Percentiles rank a stretch among this genome's conserved stretches.
Conservation (phyloP, 2,113 vertebrate genomes). For the Takifugu bimaculatus region DNA sequence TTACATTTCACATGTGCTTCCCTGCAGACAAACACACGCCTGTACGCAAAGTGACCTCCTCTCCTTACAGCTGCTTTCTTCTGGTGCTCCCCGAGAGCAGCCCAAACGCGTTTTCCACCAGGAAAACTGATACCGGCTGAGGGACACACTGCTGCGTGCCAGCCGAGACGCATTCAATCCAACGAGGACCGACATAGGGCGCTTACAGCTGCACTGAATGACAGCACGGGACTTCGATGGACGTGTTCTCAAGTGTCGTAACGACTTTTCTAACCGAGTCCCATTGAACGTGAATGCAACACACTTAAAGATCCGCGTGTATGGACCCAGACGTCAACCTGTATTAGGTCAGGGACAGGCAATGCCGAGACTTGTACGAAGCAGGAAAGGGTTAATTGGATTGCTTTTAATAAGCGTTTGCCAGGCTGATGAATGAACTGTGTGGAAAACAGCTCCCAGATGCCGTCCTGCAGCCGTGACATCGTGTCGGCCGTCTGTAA, state of each 20-base stretch:
- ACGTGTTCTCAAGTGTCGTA: conserved; percentile 49
- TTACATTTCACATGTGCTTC: conserved; percentile 46
- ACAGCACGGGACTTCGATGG: conserved; percentile 46
- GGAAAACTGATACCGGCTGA: conserved; percentile 33
- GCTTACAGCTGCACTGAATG: conserved; percentile 56
- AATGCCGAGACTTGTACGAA: too few relatives aligned
- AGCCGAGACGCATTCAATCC: conserved; percentile 43
- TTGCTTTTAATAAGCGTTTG: too few relatives aligned
- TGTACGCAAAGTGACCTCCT: background rate
- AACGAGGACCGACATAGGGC: conserved; percentile 57
- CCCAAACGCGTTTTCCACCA: conserved; percentile 41
- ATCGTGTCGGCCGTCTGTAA: too few relatives aligned
- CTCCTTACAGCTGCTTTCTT: conserved; percentile 28
- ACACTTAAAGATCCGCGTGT: conserved; percentile 43
- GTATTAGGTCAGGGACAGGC: too few relatives aligned
- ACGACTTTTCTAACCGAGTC: conserved; percentile 31
- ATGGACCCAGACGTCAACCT: conserved; percentile 12
- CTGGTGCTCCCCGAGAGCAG: conserved; percentile 39
- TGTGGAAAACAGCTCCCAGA: too few relatives aligned
- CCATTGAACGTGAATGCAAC: conserved; percentile 24
- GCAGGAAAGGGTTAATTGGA: too few relatives aligned
- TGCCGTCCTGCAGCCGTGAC: too few relatives aligned
- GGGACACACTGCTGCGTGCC: conserved; percentile 42
- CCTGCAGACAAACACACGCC: conserved; percentile 16
- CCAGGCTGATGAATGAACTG: too few relatives aligned